Conservation (phyloP, 2,113 vertebrate species). For the Oryctolagus cuniculus region DNA sequence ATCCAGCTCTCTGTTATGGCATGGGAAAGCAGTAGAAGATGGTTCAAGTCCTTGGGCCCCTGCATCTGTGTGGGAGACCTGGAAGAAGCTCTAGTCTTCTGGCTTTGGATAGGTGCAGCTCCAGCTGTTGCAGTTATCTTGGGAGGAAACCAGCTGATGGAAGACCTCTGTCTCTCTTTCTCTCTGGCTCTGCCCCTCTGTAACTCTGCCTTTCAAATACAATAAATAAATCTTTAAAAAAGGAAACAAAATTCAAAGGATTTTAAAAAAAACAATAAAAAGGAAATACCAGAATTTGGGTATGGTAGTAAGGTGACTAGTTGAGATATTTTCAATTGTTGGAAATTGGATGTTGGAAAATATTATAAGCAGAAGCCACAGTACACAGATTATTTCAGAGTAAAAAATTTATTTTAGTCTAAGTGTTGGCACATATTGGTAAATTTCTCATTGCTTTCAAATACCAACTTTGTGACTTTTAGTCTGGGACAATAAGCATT, state of each 20-base stretch:
- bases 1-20: no score
- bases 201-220: no score
- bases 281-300: background rate
- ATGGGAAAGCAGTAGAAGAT: no score
- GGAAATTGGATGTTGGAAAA: background rate
- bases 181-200: no score
- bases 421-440: background rate
- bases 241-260: background rate
- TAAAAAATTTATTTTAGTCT: constrained; percentile 20
- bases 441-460: constrained; percentile 7
- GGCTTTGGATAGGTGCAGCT: no score
- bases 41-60: no score
- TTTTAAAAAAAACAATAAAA: background rate
- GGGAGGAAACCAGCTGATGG: no score
- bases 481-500: background rate
- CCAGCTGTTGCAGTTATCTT: no score
- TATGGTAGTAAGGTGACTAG: background rate
- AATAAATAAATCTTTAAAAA: no score
- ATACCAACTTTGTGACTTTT: background rate
- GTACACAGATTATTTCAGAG: background rate
- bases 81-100: no score
- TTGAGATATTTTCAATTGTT: background rate
- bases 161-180: no score
- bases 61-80: no score
- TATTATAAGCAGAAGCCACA: background rate